Percentiles rank a stretch among this genome's conserved stretches.
Evolutionary conservation across 2,888 invertebrate species (phyloP).

Genomic region (Tetragonula carbonaria): DNA sequence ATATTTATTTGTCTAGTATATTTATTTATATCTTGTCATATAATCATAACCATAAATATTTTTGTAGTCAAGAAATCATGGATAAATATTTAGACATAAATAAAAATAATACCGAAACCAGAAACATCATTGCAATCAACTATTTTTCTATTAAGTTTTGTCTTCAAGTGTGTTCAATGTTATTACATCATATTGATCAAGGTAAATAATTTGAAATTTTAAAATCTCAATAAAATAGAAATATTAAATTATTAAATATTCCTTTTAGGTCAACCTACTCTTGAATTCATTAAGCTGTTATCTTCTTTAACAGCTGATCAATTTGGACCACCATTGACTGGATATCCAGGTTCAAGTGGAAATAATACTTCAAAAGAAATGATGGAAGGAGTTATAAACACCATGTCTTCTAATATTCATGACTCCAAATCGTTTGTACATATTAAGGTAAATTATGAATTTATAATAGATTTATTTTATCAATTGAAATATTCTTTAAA

Average conservation of each 20-base stretch:
- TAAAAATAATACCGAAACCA: conserved; percentile 62
- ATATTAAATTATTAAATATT: background rate
- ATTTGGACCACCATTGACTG: conserved; percentile 80
- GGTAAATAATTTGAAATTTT: conserved; percentile 65
- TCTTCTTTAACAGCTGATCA: conserved; percentile 79
- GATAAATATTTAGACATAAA: conserved; percentile 70
- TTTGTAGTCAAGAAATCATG: conserved; percentile 67
- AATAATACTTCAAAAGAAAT: conserved; percentile 80
- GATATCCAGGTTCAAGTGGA: conserved; percentile 79
- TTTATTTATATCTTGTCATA: background rate
- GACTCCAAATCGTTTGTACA: conserved; percentile 81
- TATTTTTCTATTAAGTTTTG: conserved; percentile 80
- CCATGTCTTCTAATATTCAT: conserved; percentile 77
- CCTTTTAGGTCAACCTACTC: conserved; percentile 74
- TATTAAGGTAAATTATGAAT: conserved; percentile 75
- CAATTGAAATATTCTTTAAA: background rate
- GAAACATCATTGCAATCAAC: conserved; percentile 70
- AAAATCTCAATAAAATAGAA: background rate
- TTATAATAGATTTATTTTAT: background rate
- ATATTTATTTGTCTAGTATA: background rate
- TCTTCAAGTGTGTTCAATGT: conserved; percentile 79
- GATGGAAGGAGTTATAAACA: conserved; percentile 81
- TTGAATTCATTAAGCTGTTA: conserved; percentile 80
- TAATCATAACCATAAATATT: conserved; percentile 20
- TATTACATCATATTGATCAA: conserved; percentile 79